Percentiles rank a stretch among this genome's conserved stretches.
These are phyloP conservation scores for Odontomachus brunneus DNA, from an alignment of 1,140 invertebrate species.

Conservation along the genomic window DNA sequence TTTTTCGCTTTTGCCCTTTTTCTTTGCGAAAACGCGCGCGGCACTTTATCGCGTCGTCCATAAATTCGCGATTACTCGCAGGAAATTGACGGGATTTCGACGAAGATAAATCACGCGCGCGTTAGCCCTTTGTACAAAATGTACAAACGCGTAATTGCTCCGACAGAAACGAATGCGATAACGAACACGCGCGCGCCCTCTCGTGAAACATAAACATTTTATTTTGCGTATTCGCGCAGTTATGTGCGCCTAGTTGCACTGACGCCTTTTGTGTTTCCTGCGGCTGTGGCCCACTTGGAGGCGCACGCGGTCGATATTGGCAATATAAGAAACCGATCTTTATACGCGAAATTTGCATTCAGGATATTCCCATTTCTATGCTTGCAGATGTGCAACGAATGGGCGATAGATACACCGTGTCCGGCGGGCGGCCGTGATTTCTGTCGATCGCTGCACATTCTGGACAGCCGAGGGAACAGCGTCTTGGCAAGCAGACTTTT, in stretches of 20 bases:
- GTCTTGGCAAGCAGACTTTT: constrained; percentile 84
- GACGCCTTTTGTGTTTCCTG: background rate
- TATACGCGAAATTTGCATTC: background rate
- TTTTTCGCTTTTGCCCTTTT: background rate
- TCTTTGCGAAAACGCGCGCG: constrained; percentile 5
- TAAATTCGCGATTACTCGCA: constrained; percentile 6
- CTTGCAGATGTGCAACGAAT: constrained; percentile 87
- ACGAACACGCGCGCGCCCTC: background rate
- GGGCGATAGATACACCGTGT: constrained; percentile 88
- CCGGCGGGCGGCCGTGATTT: constrained; percentile 87
- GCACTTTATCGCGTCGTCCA: background rate
- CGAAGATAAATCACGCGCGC: background rate
- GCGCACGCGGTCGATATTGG: constrained; percentile 27
- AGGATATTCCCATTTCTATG: constrained; percentile 33
- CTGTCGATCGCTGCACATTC: constrained; percentile 88
- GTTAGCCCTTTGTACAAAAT: too few species aligned
- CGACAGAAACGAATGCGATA: too few species aligned
- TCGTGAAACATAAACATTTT: background rate
- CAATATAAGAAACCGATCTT: constrained; percentile 17
- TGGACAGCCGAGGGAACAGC: constrained; percentile 88
- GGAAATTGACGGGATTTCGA: constrained; percentile 19
- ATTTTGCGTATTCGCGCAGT: background rate
- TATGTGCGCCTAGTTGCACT: background rate
- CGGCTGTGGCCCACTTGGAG: background rate
- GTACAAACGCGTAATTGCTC: too few species aligned